Base-by-base conservation (phyloP, 2,113 vertebrate genomes). In the Lates calcarifer region DNA sequence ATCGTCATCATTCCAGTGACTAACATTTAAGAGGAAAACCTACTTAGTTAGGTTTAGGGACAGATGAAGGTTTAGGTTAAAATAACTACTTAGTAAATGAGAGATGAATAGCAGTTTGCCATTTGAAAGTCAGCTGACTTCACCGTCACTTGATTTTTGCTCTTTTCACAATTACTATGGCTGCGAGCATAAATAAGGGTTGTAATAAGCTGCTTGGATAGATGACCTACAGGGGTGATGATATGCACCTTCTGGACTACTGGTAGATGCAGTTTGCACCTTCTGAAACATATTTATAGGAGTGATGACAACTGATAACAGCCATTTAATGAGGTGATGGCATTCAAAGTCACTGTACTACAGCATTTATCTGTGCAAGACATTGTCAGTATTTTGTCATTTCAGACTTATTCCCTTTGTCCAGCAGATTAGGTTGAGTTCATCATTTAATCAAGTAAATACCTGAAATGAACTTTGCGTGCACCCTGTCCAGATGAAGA, bases 391-490 rank as follows among this genome's bases (percentile, higher is more conserved):
- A 6, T 24, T 53, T 47, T 22, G 6, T 58, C 56, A 11, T 31
- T 41, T 39, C 6, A 20, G 8, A 37, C 22, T 47, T 24, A 20
- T 68, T 62, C 22, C 1, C 20, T 65, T 55, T 74, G 31, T 84
- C 2, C 6, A 28, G 14, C n/a, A 65, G 6, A 56, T 56, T 39
- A 31, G 35, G 20, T 66, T 22, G 43, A 67, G 35, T 41, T 72
- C 11, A 56, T 62, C 63, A 41, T n/a, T 24, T 51, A 12, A 31
- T 60, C 18, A 72, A 39, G 70, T n/a, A 63, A 66, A 81, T 28
- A 60, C 64, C 31, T 22, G 31, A 35, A 39, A 67, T 70, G 58
- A 86, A 78, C 66, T 70, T 62, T 71, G 10, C 29, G 20, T 74
- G 18, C 39, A 58, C 70, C 63, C 57, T 41, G 22, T 31, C 41